phyloP scores from a whole-genome alignment of 92 coral and sea anemone genomes.

The Epizoanthus fatuus region DNA sequence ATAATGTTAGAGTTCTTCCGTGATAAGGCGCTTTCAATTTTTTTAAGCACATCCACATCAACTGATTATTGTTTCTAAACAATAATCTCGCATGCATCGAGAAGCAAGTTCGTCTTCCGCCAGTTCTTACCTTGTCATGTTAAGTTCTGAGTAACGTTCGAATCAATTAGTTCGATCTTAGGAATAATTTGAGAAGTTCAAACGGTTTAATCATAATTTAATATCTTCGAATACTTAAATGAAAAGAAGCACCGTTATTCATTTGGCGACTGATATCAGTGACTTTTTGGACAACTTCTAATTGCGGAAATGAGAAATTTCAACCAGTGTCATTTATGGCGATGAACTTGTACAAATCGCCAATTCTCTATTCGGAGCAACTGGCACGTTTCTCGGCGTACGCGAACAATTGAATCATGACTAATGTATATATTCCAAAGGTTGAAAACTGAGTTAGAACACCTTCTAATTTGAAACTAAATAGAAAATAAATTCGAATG shows the following conservation, averaged over 20 bases:
- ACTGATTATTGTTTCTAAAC: neutral
- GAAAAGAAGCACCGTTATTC: neutral
- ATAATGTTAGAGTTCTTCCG: too few species aligned
- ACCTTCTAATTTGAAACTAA: neutral
- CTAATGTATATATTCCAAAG: neutral
- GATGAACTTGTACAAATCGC: neutral
- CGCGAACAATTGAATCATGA: neutral
- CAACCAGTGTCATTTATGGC: constrained; percentile 13
- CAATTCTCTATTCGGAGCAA: neutral
- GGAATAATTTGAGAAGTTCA: neutral
- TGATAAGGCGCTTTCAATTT: too few species aligned
- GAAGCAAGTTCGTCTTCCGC: neutral
- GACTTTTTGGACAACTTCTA: constrained; percentile 5
- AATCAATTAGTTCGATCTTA: neutral
- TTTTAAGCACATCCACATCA: too few species aligned
- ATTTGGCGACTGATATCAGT: neutral
- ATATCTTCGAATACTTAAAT: neutral
- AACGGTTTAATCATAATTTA: neutral
- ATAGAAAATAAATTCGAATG: neutral
- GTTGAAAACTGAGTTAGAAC: neutral
- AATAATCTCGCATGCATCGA: neutral
- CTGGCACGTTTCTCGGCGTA: neutral
- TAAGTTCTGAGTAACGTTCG: neutral
- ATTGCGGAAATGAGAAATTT: constrained; percentile 29
- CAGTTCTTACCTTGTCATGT: neutral